These are phyloP conservation scores for Nomada hirtipes DNA, from an alignment of 2,888 invertebrate genomes.

Conservation along the genomic window DNA sequence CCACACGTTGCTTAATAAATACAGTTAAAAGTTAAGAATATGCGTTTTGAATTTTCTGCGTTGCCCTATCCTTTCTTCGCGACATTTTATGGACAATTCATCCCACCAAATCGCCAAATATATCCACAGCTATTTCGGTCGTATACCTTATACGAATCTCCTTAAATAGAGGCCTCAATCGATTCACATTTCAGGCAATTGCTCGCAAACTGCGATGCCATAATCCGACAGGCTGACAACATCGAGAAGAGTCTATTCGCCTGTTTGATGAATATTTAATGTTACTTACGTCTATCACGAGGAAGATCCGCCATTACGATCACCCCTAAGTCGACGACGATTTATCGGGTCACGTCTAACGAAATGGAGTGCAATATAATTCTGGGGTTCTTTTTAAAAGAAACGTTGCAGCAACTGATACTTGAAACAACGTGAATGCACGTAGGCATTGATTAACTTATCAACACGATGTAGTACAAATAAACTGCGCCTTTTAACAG, in stretches of 20 bases:
- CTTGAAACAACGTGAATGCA: too few species aligned
- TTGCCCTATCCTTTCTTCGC: too few species aligned
- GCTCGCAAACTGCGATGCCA: neutral
- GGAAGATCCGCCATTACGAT: neutral
- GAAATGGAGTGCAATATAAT: neutral
- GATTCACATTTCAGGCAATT: neutral
- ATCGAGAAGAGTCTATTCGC: neutral
- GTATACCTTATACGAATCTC: too few species aligned
- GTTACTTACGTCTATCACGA: neutral
- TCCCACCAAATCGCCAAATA: too few species aligned
- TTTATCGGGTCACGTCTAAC: conserved; percentile 27
- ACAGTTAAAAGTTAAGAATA: too few species aligned
- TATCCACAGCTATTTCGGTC: neutral
- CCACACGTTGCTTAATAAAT: too few species aligned
- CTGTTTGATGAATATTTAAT: neutral
- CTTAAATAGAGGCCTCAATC: neutral
- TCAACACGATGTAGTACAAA: too few species aligned
- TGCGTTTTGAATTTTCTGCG: too few species aligned
- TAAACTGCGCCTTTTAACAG: too few species aligned
- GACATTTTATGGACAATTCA: too few species aligned
- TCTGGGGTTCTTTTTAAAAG: neutral
- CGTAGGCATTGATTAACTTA: too few species aligned
- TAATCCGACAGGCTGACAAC: neutral
- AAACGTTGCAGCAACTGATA: too few species aligned
- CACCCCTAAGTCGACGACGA: neutral